phyloP scores from a whole-genome alignment of 2,888 invertebrate genomes.

The Dioctria linearis region DNA sequence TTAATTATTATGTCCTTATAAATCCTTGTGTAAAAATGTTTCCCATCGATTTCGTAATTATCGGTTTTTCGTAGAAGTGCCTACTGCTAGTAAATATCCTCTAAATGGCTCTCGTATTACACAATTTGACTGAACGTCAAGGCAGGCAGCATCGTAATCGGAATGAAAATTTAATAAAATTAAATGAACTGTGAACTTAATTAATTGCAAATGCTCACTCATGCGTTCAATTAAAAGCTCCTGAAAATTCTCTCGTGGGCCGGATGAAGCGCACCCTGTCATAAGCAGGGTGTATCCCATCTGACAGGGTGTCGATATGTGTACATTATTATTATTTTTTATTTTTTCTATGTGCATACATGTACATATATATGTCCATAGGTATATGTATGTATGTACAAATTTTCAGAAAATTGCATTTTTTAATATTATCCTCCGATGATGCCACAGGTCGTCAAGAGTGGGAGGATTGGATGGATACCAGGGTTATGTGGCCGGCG shows the following conservation, averaged over 20 bases:
- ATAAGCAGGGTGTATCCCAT: not conserved
- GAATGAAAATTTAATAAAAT: conserved; percentile 54
- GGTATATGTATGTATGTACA: not conserved
- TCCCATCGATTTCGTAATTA: too few relatives aligned
- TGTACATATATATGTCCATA: not conserved
- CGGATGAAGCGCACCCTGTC: not conserved
- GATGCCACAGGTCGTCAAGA: not conserved
- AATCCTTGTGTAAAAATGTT: too few relatives aligned
- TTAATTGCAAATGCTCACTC: conserved; percentile 57
- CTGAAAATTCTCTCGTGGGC: not conserved
- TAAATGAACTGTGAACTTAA: conserved; percentile 58
- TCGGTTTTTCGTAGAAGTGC: not conserved
- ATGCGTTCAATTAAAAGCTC: conserved; percentile 57
- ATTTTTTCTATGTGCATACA: not conserved
- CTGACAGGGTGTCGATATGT: not conserved
- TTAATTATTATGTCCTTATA: too few relatives aligned
- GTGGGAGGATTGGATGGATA: not conserved
- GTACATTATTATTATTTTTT: not conserved
- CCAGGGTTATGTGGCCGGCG: too few relatives aligned
- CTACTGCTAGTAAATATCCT: not conserved
- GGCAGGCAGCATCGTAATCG: not conserved
- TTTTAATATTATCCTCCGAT: conserved; percentile 8
- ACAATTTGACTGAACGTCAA: not conserved
- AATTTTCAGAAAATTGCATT: conserved; percentile 26
- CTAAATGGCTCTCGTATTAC: not conserved